A percentile compares a stretch with the other conserved stretches of the same genome.
These are phyloP conservation scores for Ladona fulva DNA, from an alignment of 1,140 invertebrate species.

Conservation along the genomic window DNA sequence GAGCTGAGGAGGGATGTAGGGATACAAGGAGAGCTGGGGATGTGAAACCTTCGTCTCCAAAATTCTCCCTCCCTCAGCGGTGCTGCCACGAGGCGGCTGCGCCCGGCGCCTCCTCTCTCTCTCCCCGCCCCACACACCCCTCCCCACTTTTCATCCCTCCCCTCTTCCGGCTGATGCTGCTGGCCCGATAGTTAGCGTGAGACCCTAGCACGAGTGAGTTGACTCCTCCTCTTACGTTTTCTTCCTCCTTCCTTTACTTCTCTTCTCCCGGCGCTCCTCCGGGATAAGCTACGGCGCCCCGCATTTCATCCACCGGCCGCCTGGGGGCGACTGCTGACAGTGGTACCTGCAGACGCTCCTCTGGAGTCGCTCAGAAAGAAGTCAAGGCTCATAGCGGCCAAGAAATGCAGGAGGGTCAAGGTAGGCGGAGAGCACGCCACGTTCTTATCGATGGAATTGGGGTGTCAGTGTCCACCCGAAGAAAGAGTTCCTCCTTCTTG, in stretches of 20 bases:
- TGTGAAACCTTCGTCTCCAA: too few species aligned
- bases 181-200: not conserved
- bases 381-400: conserved; percentile 15
- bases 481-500: too few species aligned
- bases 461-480: too few species aligned
- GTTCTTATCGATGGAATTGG: too few species aligned
- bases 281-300: conserved; percentile 4
- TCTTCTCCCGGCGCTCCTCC: not conserved
- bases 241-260: not conserved
- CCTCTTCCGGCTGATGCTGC: not conserved
- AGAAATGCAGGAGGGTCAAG: conserved; percentile 14
- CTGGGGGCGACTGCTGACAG: not conserved
- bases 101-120: too few species aligned
- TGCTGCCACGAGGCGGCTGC: too few species aligned
- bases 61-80: too few species aligned
- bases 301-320: not conserved
- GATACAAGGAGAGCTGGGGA: too few species aligned
- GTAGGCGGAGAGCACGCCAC: not conserved
- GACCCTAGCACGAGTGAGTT: conserved; percentile 2
- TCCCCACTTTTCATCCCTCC: not conserved
- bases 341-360: not conserved
- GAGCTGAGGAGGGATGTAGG: too few species aligned
- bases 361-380: conserved; percentile 15
- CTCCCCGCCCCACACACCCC: not conserved
- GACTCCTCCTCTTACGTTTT: not conserved